phyloP scores from a whole-genome alignment of 2,888 invertebrate genomes.

The Pyrochroa serraticornis region DNA sequence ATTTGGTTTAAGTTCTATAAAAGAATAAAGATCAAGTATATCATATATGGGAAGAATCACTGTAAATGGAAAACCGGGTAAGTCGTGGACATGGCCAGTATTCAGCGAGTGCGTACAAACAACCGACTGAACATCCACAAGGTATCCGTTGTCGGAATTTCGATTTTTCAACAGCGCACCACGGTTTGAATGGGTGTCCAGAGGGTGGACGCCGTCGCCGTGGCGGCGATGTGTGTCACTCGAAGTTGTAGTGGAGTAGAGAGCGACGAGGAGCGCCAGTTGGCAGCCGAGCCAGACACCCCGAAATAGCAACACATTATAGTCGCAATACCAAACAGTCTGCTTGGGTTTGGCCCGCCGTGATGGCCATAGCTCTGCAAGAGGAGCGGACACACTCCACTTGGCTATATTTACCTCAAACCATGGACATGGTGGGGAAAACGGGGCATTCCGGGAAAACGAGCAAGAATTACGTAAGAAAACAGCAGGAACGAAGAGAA shows the following conservation, averaged over 20 bases:
- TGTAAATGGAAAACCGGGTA: conserved; percentile 61
- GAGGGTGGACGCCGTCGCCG: conserved; percentile 28
- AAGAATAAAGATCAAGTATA: conserved; percentile 61
- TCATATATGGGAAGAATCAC: conserved; percentile 61
- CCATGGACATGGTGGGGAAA: conserved; percentile 4
- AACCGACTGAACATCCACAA: conserved; percentile 37
- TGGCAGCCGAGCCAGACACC: conserved; percentile 56
- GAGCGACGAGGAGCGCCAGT: conserved; percentile 45
- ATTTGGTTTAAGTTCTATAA: conserved; percentile 57
- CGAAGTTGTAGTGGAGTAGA: conserved; percentile 22
- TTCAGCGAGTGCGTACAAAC: conserved; percentile 36
- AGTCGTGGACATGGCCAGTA: conserved; percentile 51
- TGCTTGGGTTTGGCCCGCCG: conserved; percentile 34
- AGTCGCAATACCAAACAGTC: conserved; percentile 50
- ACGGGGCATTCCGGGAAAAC: neutral
- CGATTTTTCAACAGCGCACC: conserved; percentile 34
- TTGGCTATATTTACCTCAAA: conserved; percentile 11
- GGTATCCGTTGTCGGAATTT: conserved; percentile 41
- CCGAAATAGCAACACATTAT: conserved; percentile 52
- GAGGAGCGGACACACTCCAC: conserved; percentile 10
- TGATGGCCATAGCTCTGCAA: conserved; percentile 3
- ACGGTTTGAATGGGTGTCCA: conserved; percentile 27
- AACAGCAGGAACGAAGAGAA: too few relatives aligned
- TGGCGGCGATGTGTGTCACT: conserved; percentile 35
- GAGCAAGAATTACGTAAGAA: too few relatives aligned